These are phyloP conservation scores for Theocolax elegans DNA, from an alignment of 1,140 invertebrate species.

Conservation along the genomic window DNA sequence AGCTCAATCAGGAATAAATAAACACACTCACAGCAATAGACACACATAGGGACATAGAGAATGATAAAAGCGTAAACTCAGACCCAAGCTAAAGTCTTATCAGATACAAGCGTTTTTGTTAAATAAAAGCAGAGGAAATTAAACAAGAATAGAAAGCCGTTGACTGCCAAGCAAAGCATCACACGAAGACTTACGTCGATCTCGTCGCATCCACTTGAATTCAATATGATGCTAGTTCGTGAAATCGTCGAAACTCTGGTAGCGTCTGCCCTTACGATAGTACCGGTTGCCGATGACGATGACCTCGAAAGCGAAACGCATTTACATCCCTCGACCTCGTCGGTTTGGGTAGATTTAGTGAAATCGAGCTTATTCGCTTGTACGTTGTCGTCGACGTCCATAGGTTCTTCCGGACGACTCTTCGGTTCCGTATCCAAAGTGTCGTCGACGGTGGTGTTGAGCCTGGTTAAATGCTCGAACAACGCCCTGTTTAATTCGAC, in stretches of 20 bases:
- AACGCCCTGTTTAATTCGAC: constrained; percentile 48
- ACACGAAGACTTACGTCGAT: constrained; percentile 24
- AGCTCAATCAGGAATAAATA: no score
- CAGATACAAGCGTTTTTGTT: no score
- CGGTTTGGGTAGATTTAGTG: not conserved
- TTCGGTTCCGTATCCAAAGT: not conserved
- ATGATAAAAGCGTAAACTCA: no score
- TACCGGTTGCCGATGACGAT: not conserved
- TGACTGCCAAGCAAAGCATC: not conserved
- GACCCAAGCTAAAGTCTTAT: no score
- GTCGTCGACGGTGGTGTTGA: not conserved
- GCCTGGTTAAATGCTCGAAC: constrained; percentile 29
- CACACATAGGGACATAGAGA: no score
- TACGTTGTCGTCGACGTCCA: not conserved
- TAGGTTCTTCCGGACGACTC: not conserved
- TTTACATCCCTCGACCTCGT: not conserved
- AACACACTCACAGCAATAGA: no score
- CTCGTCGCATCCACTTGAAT: not conserved
- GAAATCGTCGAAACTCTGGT: constrained; percentile 8
- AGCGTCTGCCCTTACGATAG: not conserved
- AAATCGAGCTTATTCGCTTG: not conserved
- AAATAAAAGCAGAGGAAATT: not conserved
- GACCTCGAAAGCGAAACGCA: not conserved
- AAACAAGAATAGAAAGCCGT: not conserved
- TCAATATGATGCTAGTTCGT: not conserved